Conservation (phyloP, 2,797 vertebrate species). For the Otolemur crassicaudatus region DNA sequence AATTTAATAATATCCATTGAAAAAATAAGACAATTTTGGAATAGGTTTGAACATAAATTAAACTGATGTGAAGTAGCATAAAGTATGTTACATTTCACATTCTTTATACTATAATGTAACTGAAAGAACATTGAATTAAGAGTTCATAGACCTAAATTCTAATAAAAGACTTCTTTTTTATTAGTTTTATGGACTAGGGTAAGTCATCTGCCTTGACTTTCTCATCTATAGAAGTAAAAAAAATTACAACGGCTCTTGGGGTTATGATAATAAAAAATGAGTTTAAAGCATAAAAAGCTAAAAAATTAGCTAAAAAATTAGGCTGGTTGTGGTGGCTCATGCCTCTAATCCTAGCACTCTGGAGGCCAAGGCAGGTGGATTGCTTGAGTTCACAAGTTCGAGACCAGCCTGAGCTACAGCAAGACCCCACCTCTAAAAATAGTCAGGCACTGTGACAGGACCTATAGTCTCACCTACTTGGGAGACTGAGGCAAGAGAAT, state of each 20-base stretch:
- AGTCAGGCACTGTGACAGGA: too few relatives aligned
- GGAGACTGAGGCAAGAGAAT: too few relatives aligned
- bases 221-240: conserved; percentile 45
- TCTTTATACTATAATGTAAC: conserved; percentile 9
- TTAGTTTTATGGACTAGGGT: conserved; percentile 51
- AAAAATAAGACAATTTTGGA: background rate
- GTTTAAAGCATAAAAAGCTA: conserved; percentile 30
- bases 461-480: too few relatives aligned
- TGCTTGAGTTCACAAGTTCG: too few relatives aligned
- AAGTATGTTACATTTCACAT: conserved; percentile 29
- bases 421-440: too few relatives aligned
- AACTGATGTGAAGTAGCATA: conserved; percentile 2
- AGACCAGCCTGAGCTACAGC: too few relatives aligned
- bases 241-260: conserved; percentile 37
- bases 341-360: too few relatives aligned
- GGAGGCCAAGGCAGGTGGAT: too few relatives aligned
- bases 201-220: conserved; percentile 46
- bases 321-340: too few relatives aligned
- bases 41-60: conserved; percentile 17
- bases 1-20: background rate
- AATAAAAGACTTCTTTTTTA: background rate
- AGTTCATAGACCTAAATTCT: conserved; percentile 57
- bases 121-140: conserved; percentile 31
- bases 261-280: conserved; percentile 42
- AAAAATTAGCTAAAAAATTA: background rate